A percentile compares a stretch with the other conserved stretches of the same genome.
Evolutionary conservation across 2,113 vertebrate genomes (phyloP).

Genomic region (Anas platyrhynchos): DNA sequence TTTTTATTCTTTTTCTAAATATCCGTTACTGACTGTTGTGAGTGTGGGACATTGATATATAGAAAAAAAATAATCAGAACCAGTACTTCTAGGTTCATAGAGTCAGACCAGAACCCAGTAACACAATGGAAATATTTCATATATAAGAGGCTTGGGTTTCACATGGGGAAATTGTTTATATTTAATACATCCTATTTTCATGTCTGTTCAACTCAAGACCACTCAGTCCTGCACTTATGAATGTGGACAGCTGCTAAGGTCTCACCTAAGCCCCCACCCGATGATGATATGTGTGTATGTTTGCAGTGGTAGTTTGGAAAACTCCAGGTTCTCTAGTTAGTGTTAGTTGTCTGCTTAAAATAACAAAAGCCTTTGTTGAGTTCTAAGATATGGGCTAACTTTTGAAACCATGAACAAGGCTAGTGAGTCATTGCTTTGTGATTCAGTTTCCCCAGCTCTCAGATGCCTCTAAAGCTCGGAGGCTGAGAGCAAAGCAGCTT

Average conservation of each 20-base stretch:
- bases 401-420: background rate
- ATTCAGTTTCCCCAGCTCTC: background rate
- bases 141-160: background rate
- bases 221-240: rapidly evolving
- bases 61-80: background rate
- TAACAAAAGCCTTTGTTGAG: background rate
- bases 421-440: background rate
- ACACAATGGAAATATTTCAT: rapidly evolving
- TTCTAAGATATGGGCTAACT: background rate
- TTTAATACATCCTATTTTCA: background rate
- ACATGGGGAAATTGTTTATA: background rate
- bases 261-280: background rate
- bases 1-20: background rate
- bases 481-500: background rate
- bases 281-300: background rate
- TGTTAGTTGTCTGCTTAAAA: background rate
- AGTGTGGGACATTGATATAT: background rate
- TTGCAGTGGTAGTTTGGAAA: background rate
- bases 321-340: background rate
- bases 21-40: background rate
- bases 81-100: rapidly evolving
- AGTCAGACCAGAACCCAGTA: background rate
- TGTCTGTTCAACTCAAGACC: background rate
- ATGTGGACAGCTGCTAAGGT: background rate
- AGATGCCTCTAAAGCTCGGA: background rate